Evolutionary conservation across 1,140 invertebrate species (phyloP), one percentile per base, ranked within the genome.

Genomic region (Augochlora pura): DNA sequence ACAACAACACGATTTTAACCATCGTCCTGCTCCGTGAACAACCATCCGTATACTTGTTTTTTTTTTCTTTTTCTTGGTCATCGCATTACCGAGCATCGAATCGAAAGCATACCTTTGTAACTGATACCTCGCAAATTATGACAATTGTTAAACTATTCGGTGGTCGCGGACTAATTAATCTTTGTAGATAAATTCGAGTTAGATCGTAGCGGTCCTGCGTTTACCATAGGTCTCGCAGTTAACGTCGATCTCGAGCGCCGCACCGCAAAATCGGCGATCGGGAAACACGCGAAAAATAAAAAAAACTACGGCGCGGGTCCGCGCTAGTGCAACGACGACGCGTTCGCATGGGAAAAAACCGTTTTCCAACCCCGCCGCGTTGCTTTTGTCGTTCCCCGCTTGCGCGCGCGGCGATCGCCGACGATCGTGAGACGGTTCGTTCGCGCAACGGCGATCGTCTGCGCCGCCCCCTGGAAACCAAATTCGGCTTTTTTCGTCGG

Each of bases 51-150:
- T n/a, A n/a, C n/a, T n/a, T n/a, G n/a, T n/a, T n/a, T n/a, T n/a
- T n/a, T n/a, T n/a, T n/a, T n/a, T n/a, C 77, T 81, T 73, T 73
- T 68, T 59, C 70, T 52, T 52, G 16, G 16, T 52, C 49, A 68
- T 65, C 78, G 68, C 67, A 54, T 54, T 25, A n/a, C 65, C 59
- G 32, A 63, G 72, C 27, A 57, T 39, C 71, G 59, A 63, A 52
- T 54, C 46, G 46, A n/a, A n/a, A 69, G 46, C 46, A 49, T 52
- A 57, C 25, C 54, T 80, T 81, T 64, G 57, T 80, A 87, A 87
- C 74, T 83, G 66, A 87, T 87, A 87, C 86, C 86, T 87, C 86
- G 86, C 86, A 87, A 85, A 87, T 84, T 84, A 83, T 32, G 72
- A 83, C 85, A 87, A 87, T 85, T 87, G 80, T 52, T 69, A n/a